Evolutionary conservation across 2,888 invertebrate species (phyloP), one percentile per base, ranked within the genome.

Genomic region (Disparrhopalites patrizii): DNA sequence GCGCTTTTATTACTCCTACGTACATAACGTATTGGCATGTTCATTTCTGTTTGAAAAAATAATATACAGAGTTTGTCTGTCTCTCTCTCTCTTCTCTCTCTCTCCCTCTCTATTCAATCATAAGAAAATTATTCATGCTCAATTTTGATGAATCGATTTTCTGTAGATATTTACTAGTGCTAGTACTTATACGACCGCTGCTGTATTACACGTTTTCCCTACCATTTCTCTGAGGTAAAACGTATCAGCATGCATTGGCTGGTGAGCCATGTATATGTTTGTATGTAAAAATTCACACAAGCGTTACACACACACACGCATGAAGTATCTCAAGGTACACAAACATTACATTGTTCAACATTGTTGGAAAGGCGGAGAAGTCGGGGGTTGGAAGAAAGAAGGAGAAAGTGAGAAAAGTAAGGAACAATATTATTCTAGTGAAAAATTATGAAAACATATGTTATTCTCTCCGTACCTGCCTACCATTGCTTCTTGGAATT

Each of bases 91-190:
- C 33, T 7, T 36, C 25, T 54, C 25, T 8, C 27, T 54, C n/a
- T 28, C 13, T 40, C 8, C 30, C n/a, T n/a, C n/a, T n/a, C n/a
- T n/a, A n/a, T n/a, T 51, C 62, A 66, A 62, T 64, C 66, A 38
- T 61, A 33, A 65, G 70, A 68, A 68, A 70, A 70, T 68, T 70
- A 68, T 68, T 66, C 68, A 66, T 66, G 60, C 55, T 68, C 67
- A 67, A 64, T 69, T 69, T 69, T 67, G 66, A 67, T 69, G 65
- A 67, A 69, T 67, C 69, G 62, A 66, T 66, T 63, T 68, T 65
- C 65, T 68, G 60, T 68, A 56, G 52, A 58, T 56, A 67, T 64
- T 67, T 67, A n/a, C n/a, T n/a, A n/a, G n/a, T n/a, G n/a, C n/a
- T n/a, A n/a, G n/a, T n/a, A n/a, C n/a, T n/a, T n/a, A n/a, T n/a